These are phyloP conservation scores for Spea bombifrons DNA, from an alignment of 2,113 vertebrate species.

Conservation along the genomic window DNA sequence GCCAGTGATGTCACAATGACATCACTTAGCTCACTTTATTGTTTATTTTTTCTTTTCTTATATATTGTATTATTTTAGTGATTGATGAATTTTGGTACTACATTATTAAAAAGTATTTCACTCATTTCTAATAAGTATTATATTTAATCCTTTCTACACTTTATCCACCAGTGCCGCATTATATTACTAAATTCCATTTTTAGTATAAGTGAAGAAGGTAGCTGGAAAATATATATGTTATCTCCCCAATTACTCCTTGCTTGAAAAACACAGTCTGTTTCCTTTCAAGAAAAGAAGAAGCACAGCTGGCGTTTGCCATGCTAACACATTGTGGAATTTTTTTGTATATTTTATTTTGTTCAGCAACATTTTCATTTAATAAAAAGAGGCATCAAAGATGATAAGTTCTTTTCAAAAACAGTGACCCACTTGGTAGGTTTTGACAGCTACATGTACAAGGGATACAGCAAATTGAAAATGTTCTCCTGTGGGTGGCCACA, in stretches of 20 bases:
- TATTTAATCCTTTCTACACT: too few species aligned
- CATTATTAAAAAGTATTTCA: too few species aligned
- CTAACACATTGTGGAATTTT: neutral
- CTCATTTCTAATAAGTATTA: too few species aligned
- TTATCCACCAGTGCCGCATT: too few species aligned
- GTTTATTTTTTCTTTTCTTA: too few species aligned
- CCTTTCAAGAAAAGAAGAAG: neutral
- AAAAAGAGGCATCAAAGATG: slow-evolving; percentile 26
- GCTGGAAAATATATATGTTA: neutral
- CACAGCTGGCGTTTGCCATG: neutral
- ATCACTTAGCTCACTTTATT: too few species aligned
- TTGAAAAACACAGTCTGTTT: slow-evolving; percentile 6
- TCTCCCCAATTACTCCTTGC: neutral
- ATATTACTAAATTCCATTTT: neutral
- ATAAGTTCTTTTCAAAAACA: slow-evolving; percentile 29
- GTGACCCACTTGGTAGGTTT: slow-evolving; percentile 35
- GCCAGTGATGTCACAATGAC: too few species aligned
- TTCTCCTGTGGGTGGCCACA: slow-evolving; percentile 40
- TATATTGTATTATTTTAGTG: too few species aligned
- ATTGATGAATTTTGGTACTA: too few species aligned
- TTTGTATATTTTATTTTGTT: slow-evolving; percentile 19
- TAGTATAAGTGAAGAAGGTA: neutral
- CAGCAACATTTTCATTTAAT: slow-evolving; percentile 27
- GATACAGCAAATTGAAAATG: slow-evolving; percentile 37
- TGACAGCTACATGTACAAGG: slow-evolving; percentile 25